Evolutionary conservation across 2,113 vertebrate genomes (phyloP), one percentile per base, ranked within the genome.

Genomic region (Ceyx margarethae): DNA sequence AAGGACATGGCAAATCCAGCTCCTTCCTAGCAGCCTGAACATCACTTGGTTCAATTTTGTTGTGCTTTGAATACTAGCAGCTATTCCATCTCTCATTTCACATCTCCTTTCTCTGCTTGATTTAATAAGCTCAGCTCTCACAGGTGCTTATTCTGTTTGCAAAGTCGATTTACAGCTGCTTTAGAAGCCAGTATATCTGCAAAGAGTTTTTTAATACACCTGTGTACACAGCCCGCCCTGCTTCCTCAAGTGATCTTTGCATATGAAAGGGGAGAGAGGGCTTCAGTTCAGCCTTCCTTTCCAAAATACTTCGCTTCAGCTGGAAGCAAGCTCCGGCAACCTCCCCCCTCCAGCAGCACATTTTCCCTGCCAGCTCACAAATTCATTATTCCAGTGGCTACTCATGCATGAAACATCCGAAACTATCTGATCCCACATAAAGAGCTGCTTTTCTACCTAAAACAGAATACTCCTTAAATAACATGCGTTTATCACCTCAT

Each of bases 321-420:
- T 73, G 76, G 45, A 78, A 18, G 21, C 50, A 33, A 31, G 74
- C 92, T 69, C 3, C 67, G 86, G 82, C 87, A 92, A 69, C 77
- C 76, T 90, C 92, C 77, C 48, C 66, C 2, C 35, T 37, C 15
- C 54, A 73, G 72, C 31, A 5, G 7, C 60, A 73, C 33, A 1
- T 67, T 77, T 89, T 48, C 82, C 5, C 81, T 42, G 45, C 65
- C 92, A 79, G 91, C 84, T 95, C 87, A 40, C 72, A 72, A 86
- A 90, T 91, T 72, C 81, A 62, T 69, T 84, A 94, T 74, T 64
- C 72, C 89, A 43, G 57, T 7, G 89, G 84, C 80, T 62, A 80
- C 85, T 95, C 94, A 92, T 4, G 46, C 82, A 6, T 79, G 77
- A 92, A 81, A 66, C 16, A 87, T n/a, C 48, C 20, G 0, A 78